Percentiles rank a stretch among this genome's conserved stretches.
Evolutionary conservation across 2,888 invertebrate species (phyloP).

Genomic region (Himalopsyche anomala): DNA sequence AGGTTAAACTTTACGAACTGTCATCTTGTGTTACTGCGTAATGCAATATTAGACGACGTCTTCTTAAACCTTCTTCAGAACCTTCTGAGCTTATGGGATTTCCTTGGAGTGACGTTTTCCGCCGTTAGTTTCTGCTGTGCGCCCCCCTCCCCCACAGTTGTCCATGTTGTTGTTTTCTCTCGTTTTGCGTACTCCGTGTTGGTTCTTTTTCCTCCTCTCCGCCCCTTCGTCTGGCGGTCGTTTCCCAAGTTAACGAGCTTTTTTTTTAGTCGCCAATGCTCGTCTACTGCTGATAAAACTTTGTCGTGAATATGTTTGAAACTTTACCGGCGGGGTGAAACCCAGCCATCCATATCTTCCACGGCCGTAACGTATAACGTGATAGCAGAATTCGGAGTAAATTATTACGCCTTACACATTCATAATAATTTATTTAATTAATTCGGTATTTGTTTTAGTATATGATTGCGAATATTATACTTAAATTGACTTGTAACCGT

Average conservation of each 20-base stretch:
- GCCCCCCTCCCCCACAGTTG: neutral
- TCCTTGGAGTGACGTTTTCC: neutral
- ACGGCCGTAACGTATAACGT: too few relatives aligned
- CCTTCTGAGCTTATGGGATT: conserved; percentile 8
- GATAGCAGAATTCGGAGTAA: too few relatives aligned
- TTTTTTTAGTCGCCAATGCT: neutral
- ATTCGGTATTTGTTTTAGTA: too few relatives aligned
- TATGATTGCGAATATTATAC: too few relatives aligned
- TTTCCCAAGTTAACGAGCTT: neutral
- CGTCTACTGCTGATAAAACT: conserved; percentile 19
- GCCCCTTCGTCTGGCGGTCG: neutral
- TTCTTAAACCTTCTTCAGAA: conserved; percentile 1
- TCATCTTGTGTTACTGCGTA: too few relatives aligned
- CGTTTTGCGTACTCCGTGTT: neutral
- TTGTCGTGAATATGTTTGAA: neutral
- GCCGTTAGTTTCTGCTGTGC: neutral
- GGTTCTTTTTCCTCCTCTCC: neutral
- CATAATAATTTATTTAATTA: too few relatives aligned
- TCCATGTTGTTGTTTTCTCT: neutral
- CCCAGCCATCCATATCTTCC: too few relatives aligned
- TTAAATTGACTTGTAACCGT: too few relatives aligned
- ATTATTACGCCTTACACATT: too few relatives aligned
- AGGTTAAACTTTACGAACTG: too few relatives aligned
- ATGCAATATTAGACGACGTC: neutral
- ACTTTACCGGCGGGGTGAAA: neutral